Evolutionary conservation across 2,113 vertebrate species (phyloP), one percentile per base, ranked within the genome.

Genomic region (Progne subis): DNA sequence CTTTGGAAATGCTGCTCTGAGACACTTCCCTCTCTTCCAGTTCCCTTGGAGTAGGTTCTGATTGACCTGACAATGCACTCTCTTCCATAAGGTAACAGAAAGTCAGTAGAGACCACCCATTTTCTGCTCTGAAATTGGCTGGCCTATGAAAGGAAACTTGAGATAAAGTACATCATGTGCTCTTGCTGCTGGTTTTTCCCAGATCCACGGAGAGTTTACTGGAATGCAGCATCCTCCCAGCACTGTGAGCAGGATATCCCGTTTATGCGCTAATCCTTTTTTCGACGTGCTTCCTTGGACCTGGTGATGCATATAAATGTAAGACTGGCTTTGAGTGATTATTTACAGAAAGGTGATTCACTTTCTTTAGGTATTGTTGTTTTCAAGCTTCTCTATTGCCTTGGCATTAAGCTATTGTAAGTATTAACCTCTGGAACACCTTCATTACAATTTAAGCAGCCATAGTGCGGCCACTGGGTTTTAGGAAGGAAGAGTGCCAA

Each of bases 231-330:
- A 64, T 14, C 34, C 34, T 18, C 34, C 28, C 4, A 1, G 39
- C 18, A 32, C 65, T 59, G 19, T 6, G 4, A 60, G 44, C 55
- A 6, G 7, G 39, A 57, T 7, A 59, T 11, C n/a, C 10, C 2
- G 8, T 56, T 82, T 31, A 68, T 10, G 56, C n/a, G 26, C 20
- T 85, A 72, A 76, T 32, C 39, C 7, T 53, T 57, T 61, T 72
- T 70, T 59, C n/a, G 12, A 16, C 1, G 1, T 39, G 24, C 63
- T 87, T 85, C 29, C 43, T 79, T 76, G 44, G 82, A 34, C 24
- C 21, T 68, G 53, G 19, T 2, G 0, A 14, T 75, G 49, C 0
- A 0, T 2, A 2, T 15, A 72, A 88, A 53, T 39, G 6, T 23
- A 49, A 69, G 44, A 29, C 14, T 69, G 49, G 8, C 12, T 95